Conservation (phyloP, 2,113 vertebrate genomes). For the Tragulus kanchil region DNA sequence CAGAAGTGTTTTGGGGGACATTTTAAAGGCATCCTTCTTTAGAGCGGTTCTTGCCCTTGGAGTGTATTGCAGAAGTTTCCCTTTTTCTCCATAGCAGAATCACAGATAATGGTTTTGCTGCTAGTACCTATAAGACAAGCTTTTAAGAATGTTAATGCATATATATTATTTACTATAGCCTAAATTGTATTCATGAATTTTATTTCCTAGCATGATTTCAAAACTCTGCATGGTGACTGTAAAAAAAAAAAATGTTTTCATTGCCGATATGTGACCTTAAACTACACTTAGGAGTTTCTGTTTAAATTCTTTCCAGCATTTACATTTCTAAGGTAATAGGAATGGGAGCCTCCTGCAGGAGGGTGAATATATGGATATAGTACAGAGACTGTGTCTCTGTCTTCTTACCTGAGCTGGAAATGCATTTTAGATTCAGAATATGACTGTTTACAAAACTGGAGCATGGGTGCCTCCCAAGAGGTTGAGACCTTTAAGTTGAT, state of each 20-base stretch:
- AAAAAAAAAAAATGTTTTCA: slow-evolving; percentile 3
- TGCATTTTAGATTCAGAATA: no score
- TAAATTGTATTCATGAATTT: slow-evolving; percentile 4
- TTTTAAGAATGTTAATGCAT: not conserved
- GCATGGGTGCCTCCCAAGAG: no score
- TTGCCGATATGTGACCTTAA: not conserved
- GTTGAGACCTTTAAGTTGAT: no score
- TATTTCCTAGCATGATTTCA: slow-evolving; percentile 14
- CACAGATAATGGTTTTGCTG: not conserved
- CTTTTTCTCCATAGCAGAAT: not conserved
- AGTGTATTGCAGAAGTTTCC: not conserved
- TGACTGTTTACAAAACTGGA: no score
- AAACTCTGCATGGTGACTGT: not conserved
- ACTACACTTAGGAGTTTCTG: not conserved
- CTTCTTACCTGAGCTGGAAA: no score
- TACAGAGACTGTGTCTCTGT: no score
- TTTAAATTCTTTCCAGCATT: no score
- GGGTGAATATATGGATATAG: no score
- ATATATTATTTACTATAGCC: not conserved
- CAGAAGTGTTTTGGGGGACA: slow-evolving; percentile 8
- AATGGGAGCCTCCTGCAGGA: no score
- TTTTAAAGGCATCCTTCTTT: slow-evolving; percentile 56
- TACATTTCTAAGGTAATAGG: no score
- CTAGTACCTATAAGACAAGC: not conserved
- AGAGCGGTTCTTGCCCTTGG: slow-evolving; percentile 21